Evolutionary conservation across 2,888 invertebrate genomes (phyloP).

Genomic region (Deilephila porcellus): DNA sequence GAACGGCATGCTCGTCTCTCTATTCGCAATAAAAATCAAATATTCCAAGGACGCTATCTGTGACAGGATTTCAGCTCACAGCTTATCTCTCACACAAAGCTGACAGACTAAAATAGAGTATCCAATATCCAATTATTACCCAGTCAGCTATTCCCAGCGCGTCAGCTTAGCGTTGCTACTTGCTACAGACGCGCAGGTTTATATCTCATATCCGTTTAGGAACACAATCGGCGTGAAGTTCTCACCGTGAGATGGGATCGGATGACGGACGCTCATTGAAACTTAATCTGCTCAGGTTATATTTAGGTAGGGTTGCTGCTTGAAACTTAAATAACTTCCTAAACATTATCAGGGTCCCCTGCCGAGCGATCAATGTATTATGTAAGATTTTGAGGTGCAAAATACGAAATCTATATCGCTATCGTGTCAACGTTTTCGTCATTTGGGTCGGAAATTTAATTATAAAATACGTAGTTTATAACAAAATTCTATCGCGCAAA

Average conservation of each 20-base stretch:
- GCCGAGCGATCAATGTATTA: no score
- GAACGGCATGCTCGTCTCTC: no score
- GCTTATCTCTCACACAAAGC: no score
- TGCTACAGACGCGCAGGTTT: not conserved
- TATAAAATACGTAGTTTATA: no score
- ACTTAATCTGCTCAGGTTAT: constrained; percentile 4
- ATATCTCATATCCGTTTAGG: constrained; percentile 11
- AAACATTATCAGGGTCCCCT: not conserved
- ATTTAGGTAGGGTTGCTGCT: not conserved
- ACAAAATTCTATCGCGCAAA: no score
- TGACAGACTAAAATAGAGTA: not conserved
- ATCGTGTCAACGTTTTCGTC: no score
- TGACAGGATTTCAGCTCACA: no score
- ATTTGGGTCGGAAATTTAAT: no score
- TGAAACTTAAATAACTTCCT: not conserved
- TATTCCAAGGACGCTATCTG: no score
- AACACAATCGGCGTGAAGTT: not conserved
- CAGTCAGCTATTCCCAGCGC: not conserved
- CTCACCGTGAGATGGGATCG: constrained; percentile 11
- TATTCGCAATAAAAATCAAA: no score
- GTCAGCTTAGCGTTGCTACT: not conserved
- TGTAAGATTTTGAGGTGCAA: no score
- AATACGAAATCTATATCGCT: no score
- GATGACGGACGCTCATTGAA: constrained; percentile 15
- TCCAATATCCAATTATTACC: not conserved